Evolutionary conservation across 2,797 vertebrate species (phyloP), one percentile per base, ranked within the genome.

Genomic region (Spea hammondii): DNA sequence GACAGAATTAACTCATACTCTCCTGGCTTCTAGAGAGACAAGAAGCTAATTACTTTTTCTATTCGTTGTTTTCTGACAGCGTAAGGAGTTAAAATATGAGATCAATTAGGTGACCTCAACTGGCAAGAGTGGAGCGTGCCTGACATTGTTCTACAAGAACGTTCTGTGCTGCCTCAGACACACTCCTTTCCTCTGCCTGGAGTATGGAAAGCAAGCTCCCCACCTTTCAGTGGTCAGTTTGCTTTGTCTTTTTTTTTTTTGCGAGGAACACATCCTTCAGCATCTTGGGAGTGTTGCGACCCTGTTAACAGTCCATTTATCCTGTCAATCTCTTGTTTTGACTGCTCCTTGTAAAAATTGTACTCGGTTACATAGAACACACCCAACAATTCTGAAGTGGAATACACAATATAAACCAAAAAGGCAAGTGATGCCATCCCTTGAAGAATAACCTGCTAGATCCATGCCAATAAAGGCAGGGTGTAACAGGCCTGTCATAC

Each of bases 71-170:
- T 3, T 68, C 44, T n/a, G 11, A n/a, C 9, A 49, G 55, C 5
- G 55, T 32, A 77, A 74, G 7, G 82, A 79, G 75, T 72, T 74
- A 2, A 77, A 70, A 83, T 55, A 55, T 68, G 83, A 85, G 86
- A 82, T 85, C 86, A 75, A 79, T 4, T 55, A 74, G 79, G 86
- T 82, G 79, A 88, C 84, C 84, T 72, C 68, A 32, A 0, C 83
- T 91, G 90, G 90, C 90, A 75, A 14, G 4, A 5, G 77, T 90
- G 90, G 89, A 84, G 83, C 89, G 91, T 91, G 92, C 86, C 91
- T 88, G 78, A 86, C 86, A 90, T 90, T 92, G 89, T 88, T 86
- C 78, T 60, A 47, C 0, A 46, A 82, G 90, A 92, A 91, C 86
- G 71, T 83, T 87, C 64, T 86, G 88, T 91, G 84, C 86, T 84